These are phyloP conservation scores for Pseudolycoriella hygida DNA, from an alignment of 2,888 invertebrate genomes.

Conservation along the genomic window DNA sequence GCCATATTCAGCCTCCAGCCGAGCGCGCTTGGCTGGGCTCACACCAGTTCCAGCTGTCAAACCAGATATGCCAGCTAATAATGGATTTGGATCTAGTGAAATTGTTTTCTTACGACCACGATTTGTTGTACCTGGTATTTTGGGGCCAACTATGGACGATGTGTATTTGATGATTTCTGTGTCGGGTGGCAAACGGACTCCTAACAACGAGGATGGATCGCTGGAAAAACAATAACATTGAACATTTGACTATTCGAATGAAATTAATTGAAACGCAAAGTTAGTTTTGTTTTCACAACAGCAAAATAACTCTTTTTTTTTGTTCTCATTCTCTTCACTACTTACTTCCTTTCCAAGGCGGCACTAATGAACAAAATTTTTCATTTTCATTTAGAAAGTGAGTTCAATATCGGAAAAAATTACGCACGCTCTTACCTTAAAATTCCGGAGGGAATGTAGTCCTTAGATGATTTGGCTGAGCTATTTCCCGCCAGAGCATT, in stretches of 20 bases:
- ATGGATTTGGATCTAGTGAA: conserved; percentile 51
- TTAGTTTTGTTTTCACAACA: too few relatives aligned
- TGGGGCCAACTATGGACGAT: conserved; percentile 70
- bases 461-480: conserved; percentile 19
- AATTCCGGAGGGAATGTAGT: conserved; percentile 32
- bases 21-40: conserved; percentile 29
- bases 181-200: conserved; percentile 70
- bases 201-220: conserved; percentile 66
- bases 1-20: conserved; percentile 29
- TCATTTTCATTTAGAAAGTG: conserved; percentile 13
- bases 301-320: too few relatives aligned
- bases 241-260: too few relatives aligned
- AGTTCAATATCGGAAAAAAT: conserved; percentile 5
- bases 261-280: too few relatives aligned
- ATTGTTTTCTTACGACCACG: conserved; percentile 78
- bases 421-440: conserved; percentile 25
- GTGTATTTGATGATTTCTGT: conserved; percentile 84
- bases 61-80: conserved; percentile 35
- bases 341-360: conserved; percentile 55
- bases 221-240: conserved; percentile 29
- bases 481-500: conserved; percentile 26
- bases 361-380: conserved; percentile 32
- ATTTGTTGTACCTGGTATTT: conserved; percentile 68
- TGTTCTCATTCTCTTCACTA: too few relatives aligned
- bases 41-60: conserved; percentile 16